Base-by-base conservation (phyloP, 2,888 invertebrate species). In the Netelia inedita region DNA sequence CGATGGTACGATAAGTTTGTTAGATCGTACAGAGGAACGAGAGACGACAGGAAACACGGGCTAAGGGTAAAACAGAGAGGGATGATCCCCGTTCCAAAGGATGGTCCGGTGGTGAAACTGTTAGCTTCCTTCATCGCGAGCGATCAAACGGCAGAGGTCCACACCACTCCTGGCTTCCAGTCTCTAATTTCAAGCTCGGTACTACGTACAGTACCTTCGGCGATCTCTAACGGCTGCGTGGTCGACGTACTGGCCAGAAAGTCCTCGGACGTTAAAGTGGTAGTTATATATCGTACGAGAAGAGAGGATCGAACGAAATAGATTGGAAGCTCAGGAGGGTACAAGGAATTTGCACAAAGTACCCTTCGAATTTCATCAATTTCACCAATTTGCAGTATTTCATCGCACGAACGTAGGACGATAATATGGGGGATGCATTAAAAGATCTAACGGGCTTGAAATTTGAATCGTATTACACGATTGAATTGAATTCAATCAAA, bases 171-270 rank as follows among this genome's bases (percentile, higher is more conserved):
- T 61, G 63, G 11, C 63, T 53, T 53, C 63, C 50, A 46, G 63
- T 73, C 73, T 73, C 61, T 73, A 73, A 73, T 73, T 73, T 73
- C 61, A 23, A 46, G 57, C 57, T 57, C 9, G 57, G 46, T 35
- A 35, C 5, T 35, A 35, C 59, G 16, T 71, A 55, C 14, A 46
- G 9, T 14, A 35, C n/a, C 63, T n/a, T 23, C 53, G 16, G n/a
- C 57, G 16, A 10, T 53, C 19, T 57, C 6, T 11, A 19, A 59
- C 19, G 19, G 11, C 10, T 57, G 21, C 8, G 57, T 14, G 72
- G 43, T 72, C 21, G 16, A 19, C 11, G 19, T n/a, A 57, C 16
- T 21, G 3, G n/a, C 19, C 28, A 5, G 21, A 72, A 43, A 59
- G 43, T 57, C 19, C 59, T 72, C 9, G 72, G 14, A 43, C 21